Percentiles rank a stretch among this genome's conserved stretches.
phyloP scores from a whole-genome alignment of 2,113 vertebrate genomes.

The Cercopithecus mona region DNA sequence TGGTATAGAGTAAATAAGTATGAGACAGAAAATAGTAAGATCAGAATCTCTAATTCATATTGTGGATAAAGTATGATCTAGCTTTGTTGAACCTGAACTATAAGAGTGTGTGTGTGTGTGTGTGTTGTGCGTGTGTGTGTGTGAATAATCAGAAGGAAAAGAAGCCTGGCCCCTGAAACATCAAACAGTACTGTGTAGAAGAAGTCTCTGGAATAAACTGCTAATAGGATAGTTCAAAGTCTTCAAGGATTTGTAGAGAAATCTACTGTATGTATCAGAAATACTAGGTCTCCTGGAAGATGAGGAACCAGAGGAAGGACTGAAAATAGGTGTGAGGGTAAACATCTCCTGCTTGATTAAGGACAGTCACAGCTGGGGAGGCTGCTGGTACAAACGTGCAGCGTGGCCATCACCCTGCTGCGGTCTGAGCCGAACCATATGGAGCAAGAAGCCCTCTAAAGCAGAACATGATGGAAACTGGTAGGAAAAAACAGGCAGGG shows the following conservation, averaged over 20 bases:
- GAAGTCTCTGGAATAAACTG: constrained; percentile 18
- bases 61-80: neutral
- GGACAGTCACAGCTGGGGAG: neutral
- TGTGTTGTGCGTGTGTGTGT: neutral
- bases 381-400: neutral
- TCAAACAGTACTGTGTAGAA: neutral
- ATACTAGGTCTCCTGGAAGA: neutral
- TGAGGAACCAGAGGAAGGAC: neutral
- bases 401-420: neutral
- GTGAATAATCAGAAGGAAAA: constrained; percentile 25
- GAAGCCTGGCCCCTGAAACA: neutral
- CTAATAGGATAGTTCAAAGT: neutral
- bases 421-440: constrained; percentile 2
- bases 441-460: neutral
- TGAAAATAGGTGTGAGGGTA: neutral
- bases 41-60: neutral
- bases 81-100: neutral
- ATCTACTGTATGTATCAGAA: constrained; percentile 2
- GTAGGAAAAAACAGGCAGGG: neutral
- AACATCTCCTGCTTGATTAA: neutral
- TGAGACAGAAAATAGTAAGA: neutral
- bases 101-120: neutral
- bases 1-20: neutral
- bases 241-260: constrained; percentile 21
- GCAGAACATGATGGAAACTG: neutral